Evolutionary conservation across 2,113 vertebrate genomes (phyloP), one percentile per base, ranked within the genome.

Genomic region (Austrofundulus limnaeus): DNA sequence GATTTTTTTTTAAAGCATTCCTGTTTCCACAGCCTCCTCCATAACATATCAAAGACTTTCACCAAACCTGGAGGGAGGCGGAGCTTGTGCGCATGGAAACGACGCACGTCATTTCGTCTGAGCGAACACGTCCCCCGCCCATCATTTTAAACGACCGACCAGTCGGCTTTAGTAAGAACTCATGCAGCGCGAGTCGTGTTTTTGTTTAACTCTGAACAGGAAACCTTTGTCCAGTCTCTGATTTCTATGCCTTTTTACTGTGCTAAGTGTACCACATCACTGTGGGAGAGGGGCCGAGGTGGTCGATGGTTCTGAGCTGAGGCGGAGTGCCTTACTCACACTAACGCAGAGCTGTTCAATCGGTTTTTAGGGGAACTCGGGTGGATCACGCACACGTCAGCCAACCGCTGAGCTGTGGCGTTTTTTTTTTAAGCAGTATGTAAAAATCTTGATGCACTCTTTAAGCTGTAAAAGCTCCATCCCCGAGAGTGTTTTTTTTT

Each of bases 231-330:
- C 80, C 65, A 51, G 59, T 83, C 80, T 85, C 75, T 83, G 81
- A 82, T 85, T 87, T 88, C 71, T 88, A 90, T 84, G 87, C 87
- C 85, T 90, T 92, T 88, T 54, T 83, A 89, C 90, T 90, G 89
- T 91, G 86, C 90, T 91, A 86, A 70, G 84, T 85, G 87, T 87
- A 91, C 91, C 91, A 92, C 88, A 89, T 82, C 91, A 91, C 91
- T 92, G 90, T 91, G 89, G 89, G 89, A 88, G 82, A 70, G 78
- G 85, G 66, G 66, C 66, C 51, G 75, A 76, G 58, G 67, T 66
- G 71, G 63, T 67, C 56, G 66, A 68, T 64, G 76, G 84, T 74
- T 67, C 55, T 46, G 78, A 79, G 80, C 70, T 79, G 81, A 85
- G 91, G 85, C 83, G 19, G 89, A 87, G 90, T 91, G 89, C 90